Conservation (phyloP, 2,797 vertebrate species). For the Lepus townsendii region DNA sequence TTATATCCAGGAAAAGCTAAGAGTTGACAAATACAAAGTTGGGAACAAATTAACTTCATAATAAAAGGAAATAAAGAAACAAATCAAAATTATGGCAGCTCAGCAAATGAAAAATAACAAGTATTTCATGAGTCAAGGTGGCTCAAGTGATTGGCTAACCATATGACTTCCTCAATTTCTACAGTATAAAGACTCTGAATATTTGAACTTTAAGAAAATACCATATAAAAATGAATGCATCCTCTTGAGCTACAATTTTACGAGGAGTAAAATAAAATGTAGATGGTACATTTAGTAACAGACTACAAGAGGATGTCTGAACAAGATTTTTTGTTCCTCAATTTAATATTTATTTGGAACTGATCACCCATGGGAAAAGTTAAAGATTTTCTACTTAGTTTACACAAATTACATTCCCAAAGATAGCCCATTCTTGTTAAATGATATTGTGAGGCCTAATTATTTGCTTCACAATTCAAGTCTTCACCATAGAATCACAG, state of each 20-base stretch:
- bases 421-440: constrained; percentile 30
- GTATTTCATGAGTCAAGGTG: background rate
- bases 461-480: constrained; percentile 73
- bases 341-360: constrained; percentile 69
- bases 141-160: background rate
- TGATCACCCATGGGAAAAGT: background rate
- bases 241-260: background rate
- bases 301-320: constrained; percentile 19
- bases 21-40: background rate
- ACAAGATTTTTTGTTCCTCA: constrained; percentile 44
- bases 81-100: background rate
- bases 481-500: background rate
- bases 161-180: background rate
- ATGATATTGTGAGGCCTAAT: constrained; percentile 59
- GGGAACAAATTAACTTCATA: background rate
- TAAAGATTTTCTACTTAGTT: background rate
- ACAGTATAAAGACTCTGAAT: background rate
- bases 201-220: background rate
- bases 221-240: background rate
- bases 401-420: constrained; percentile 19
- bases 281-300: background rate
- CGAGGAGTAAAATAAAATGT: background rate
- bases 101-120: constrained; percentile 5
- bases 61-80: background rate
- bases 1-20: constrained; percentile 17